phyloP scores from a whole-genome alignment of 2,888 invertebrate genomes.

The Drosophila anomelani region DNA sequence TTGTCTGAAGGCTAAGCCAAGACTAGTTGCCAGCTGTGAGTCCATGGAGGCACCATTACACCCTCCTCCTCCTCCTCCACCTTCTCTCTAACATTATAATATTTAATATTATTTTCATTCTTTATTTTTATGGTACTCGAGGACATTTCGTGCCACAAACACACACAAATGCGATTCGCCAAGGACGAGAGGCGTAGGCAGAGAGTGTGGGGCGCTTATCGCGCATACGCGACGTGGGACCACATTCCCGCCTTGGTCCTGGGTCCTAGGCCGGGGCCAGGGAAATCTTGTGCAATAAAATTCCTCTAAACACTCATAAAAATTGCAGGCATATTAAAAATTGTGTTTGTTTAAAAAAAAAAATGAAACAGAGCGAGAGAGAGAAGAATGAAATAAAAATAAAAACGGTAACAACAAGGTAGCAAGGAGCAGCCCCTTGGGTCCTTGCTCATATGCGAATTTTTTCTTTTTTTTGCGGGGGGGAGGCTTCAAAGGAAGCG shows the following conservation, averaged over 20 bases:
- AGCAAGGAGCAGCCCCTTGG: slow-evolving; percentile 23
- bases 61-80: not conserved
- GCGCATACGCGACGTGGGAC: slow-evolving; percentile 65
- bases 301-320: slow-evolving; percentile 84
- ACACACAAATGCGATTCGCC: slow-evolving; percentile 45
- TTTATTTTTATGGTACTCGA: slow-evolving; percentile 80
- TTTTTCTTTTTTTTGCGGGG: not conserved
- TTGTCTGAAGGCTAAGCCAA: slow-evolving; percentile 21
- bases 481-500: slow-evolving; percentile 53
- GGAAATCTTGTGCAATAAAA: slow-evolving; percentile 84
- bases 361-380: slow-evolving; percentile 22
- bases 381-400: slow-evolving; percentile 45
- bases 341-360: slow-evolving; percentile 82
- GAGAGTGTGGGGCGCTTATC: slow-evolving; percentile 58
- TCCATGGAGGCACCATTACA: not conserved
- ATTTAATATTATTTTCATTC: slow-evolving; percentile 77
- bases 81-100: slow-evolving; percentile 60
- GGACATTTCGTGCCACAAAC: slow-evolving; percentile 63
- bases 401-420: slow-evolving; percentile 49
- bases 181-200: not conserved
- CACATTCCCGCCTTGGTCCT: slow-evolving; percentile 2
- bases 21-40: slow-evolving; percentile 20
- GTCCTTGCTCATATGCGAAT: slow-evolving; percentile 64
- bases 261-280: slow-evolving; percentile 54
- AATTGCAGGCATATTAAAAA: slow-evolving; percentile 85